Evolutionary conservation across 2,113 vertebrate genomes (phyloP), one percentile per base, ranked within the genome.

Genomic region (Atherinomorus stipes): DNA sequence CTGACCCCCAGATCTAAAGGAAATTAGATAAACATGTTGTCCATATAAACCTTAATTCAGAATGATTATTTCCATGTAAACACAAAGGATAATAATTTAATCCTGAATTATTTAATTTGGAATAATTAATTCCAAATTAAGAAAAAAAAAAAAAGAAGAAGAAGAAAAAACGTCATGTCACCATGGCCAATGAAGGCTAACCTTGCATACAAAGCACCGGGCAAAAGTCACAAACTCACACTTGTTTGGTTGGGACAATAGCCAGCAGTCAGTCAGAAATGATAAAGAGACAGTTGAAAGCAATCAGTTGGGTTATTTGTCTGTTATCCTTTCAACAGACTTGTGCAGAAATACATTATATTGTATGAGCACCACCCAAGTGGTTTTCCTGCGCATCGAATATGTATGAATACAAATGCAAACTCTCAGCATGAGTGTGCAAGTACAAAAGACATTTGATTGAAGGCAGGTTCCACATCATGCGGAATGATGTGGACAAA

Each of bases 361-460:
- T 38, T 19, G 50, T 65, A 51, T n/a, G 26, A 75, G 73, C 67
- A 31, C 21, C 54, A 51, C 22, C 4, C 28, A 15, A 11, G 52
- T 52, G 28, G 52, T 34, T 50, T 61, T 8, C 38, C 71, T 71
- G 64, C 71, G 58, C 78, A 67, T 71, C 83, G 81, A 79, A 85
- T 88, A 88, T 85, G 83, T 81, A 89, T 84, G 80, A 84, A 69
- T 58, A 72, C 77, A 84, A 84, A 87, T 74, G 69, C 58, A 80
- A 76, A 83, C 68, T 70, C 67, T 80, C 85, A 73, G 76, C 73
- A 71, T 80, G 81, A 78, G 59, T 51, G 78, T 62, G 81, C 80
- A 81, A 71, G 78, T 62, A 83, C 80, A 81, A 71, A 87, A 76
- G 51, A 58, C 47, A 51, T 79, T 84, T 84, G 71, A 83, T 73